Percentiles rank a stretch among this genome's conserved stretches.
Evolutionary conservation across 2,888 invertebrate genomes (phyloP).

Genomic region (Epistrophe grossulariae): DNA sequence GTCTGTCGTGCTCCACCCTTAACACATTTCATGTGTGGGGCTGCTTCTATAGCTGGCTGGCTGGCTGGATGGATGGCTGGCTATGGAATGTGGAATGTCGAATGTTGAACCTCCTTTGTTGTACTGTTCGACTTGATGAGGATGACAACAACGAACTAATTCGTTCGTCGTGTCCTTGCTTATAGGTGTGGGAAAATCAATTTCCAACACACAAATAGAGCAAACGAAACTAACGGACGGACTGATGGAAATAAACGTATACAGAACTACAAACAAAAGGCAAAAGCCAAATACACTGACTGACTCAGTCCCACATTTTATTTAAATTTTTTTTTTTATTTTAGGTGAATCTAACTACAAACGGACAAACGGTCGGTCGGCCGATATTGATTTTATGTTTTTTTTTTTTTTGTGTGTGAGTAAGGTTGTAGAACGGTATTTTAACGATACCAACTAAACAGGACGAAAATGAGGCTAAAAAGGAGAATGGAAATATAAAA

Average conservation of each 20-base stretch:
- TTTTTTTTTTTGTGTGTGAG: conserved; percentile 9
- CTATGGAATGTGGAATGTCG: neutral
- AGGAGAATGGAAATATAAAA: conserved; percentile 41
- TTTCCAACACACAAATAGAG: conserved; percentile 68
- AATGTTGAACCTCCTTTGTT: conserved; percentile 30
- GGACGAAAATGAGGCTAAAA: conserved; percentile 31
- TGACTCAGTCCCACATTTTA: conserved; percentile 15
- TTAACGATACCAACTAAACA: conserved; percentile 63
- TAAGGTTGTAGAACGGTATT: conserved; percentile 33
- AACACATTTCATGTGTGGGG: conserved; percentile 1
- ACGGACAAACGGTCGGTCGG: conserved; percentile 56
- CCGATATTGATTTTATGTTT: conserved; percentile 62
- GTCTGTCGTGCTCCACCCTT: neutral
- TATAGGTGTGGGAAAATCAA: conserved; percentile 71
- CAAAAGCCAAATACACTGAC: conserved; percentile 61
- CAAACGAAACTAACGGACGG: conserved; percentile 56
- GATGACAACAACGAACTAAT: conserved; percentile 54
- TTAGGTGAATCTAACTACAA: conserved; percentile 34
- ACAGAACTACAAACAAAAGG: conserved; percentile 54
- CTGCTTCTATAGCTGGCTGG: neutral
- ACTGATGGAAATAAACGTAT: conserved; percentile 5
- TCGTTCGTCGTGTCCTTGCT: conserved; percentile 61
- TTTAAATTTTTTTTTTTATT: conserved; percentile 10
- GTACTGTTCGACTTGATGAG: conserved; percentile 5
- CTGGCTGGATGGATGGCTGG: neutral